Conservation (phyloP, 2,113 vertebrate genomes). For the Leucoraja erinaceus region DNA sequence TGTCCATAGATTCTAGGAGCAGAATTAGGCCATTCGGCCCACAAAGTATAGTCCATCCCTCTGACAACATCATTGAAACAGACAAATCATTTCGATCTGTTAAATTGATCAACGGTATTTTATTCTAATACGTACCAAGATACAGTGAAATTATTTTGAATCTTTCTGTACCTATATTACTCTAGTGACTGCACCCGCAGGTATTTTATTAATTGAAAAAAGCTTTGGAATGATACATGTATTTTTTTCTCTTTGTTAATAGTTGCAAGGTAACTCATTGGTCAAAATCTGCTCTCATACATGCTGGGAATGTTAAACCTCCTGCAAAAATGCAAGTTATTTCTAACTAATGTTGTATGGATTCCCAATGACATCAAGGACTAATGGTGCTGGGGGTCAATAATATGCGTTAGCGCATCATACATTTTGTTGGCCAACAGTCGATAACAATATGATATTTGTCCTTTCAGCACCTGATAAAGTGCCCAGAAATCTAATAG, state of each 20-base stretch:
- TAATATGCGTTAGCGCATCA: neutral
- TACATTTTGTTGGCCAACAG: too few species aligned
- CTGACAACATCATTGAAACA: too few species aligned
- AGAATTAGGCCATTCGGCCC: too few species aligned
- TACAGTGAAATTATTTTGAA: too few species aligned
- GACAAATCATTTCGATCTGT: too few species aligned
- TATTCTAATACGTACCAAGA: too few species aligned
- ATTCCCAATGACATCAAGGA: neutral
- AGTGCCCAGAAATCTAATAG: neutral
- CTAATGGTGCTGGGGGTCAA: neutral
- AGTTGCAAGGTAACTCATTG: neutral
- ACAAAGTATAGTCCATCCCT: too few species aligned
- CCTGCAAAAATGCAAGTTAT: neutral
- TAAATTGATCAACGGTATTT: too few species aligned
- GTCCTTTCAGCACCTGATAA: neutral
- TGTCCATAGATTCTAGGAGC: too few species aligned
- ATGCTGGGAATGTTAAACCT: neutral
- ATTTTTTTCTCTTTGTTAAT: neutral
- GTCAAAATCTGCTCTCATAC: neutral
- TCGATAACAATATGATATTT: neutral
- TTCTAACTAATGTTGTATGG: neutral
- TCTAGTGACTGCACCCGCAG: neutral
- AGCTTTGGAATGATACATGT: neutral
- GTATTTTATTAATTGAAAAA: neutral
- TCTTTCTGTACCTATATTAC: neutral